Conservation (phyloP, 2,888 invertebrate species). For the Lobophora halterata region DNA sequence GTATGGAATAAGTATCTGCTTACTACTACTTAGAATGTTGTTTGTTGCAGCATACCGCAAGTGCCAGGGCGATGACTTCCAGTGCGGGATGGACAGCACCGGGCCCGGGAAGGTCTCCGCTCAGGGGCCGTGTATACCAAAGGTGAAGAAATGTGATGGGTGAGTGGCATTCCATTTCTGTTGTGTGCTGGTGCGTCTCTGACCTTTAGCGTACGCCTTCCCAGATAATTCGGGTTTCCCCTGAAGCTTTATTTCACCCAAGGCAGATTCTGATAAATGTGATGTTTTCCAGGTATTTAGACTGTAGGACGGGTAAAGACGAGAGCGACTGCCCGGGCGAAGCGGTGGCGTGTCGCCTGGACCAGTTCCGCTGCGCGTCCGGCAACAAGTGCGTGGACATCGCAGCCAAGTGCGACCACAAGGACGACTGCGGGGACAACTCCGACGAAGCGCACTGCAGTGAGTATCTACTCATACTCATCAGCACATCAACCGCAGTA, state of each 20-base stretch:
- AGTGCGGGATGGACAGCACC: slow-evolving; percentile 85
- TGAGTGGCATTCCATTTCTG: slow-evolving; percentile 29
- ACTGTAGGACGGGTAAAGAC: slow-evolving; percentile 92
- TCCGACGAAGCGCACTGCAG: slow-evolving; percentile 95
- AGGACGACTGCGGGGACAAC: slow-evolving; percentile 94
- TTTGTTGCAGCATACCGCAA: slow-evolving; percentile 89
- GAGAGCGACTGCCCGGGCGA: slow-evolving; percentile 87
- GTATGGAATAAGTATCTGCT: too few relatives aligned
- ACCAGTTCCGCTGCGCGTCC: slow-evolving; percentile 92
- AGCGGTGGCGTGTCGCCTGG: slow-evolving; percentile 85
- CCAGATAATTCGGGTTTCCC: too few relatives aligned
- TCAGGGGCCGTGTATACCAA: slow-evolving; percentile 91
- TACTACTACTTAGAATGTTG: too few relatives aligned
- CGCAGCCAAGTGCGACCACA: slow-evolving; percentile 89
- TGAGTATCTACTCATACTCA: slow-evolving; percentile 59
- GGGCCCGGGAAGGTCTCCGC: slow-evolving; percentile 68
- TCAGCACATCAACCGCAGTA: too few relatives aligned
- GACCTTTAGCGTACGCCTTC: too few relatives aligned
- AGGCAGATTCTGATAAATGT: too few relatives aligned
- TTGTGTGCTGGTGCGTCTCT: too few relatives aligned
- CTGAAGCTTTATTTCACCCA: too few relatives aligned
- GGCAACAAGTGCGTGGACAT: slow-evolving; percentile 91
- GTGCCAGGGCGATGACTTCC: slow-evolving; percentile 93
- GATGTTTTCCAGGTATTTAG: slow-evolving; percentile 80
- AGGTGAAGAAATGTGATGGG: slow-evolving; percentile 95